Evolutionary conservation across 2,888 invertebrate genomes (phyloP), one percentile per base, ranked within the genome.

Genomic region (Flexamia atlantica): DNA sequence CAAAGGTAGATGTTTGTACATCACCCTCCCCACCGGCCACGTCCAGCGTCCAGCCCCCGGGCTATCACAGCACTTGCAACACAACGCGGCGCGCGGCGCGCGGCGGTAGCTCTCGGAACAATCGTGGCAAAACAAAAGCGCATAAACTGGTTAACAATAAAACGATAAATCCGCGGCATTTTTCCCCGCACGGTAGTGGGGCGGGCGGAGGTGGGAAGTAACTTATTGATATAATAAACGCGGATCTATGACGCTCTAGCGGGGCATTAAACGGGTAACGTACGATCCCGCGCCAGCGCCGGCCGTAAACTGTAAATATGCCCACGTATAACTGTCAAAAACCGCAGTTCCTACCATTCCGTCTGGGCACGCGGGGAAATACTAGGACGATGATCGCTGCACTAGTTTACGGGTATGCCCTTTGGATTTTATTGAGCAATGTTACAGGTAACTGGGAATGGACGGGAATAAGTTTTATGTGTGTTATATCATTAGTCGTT

Each of bases 151-250:
- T 40, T 72, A 30, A 72, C 72, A 72, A 72, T 72, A 72, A 72
- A 72, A 72, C 72, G 42, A 72, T 72, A 72, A 72, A 72, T 72
- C 72, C 42, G 72, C 23, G 7, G 42, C 40, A 72, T 72, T 72
- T 72, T 72, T 72, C 72, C 23, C 72, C 40, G 42, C 42, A 72
- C 72, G 23, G 70, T 40, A 72, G 72, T 72, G 20, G 72, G 5
- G 42, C 40, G 70, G 23, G 70, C 36, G 72, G 36, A 32, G 36
- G 23, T 3, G 1, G 2, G 14, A 9, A 10, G 42, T 72, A 72
- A 72, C 72, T 36, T 72, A 72, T 72, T 40, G 72, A 72, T 72
- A 72, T 72, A 72, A 72, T 72, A 72, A 72, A 72, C 28, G 72
- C n/a, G 72, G 72, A 72, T 72, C 72, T 72, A 72, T 72, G 72